Evolutionary conservation across 2,888 invertebrate genomes (phyloP).

Genomic region (Aporophyla nigra): DNA sequence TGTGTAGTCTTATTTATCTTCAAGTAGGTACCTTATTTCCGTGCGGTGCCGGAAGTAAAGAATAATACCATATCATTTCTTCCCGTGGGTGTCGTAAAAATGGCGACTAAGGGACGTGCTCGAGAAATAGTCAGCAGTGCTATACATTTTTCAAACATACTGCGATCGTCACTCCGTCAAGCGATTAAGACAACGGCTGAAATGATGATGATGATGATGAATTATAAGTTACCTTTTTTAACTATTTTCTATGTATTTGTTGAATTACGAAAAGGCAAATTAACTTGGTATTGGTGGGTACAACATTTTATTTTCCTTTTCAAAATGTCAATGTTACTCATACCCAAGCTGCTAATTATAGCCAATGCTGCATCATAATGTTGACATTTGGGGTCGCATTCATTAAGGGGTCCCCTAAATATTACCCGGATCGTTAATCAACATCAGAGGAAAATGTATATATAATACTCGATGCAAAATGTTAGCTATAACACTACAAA

Average conservation of each 20-base stretch:
- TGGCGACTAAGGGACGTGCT: too few species aligned
- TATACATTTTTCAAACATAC: too few species aligned
- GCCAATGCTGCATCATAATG: constrained; percentile 8
- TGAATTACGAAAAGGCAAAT: not conserved
- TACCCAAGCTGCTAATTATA: not conserved
- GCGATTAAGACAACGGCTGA: too few species aligned
- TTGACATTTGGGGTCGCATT: constrained; percentile 2
- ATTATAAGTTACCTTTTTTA: too few species aligned
- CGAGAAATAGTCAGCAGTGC: too few species aligned
- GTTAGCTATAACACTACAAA: too few species aligned
- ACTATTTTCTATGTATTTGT: not conserved
- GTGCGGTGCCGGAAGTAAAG: too few species aligned
- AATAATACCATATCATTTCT: too few species aligned
- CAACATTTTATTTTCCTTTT: not conserved
- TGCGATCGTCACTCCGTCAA: too few species aligned
- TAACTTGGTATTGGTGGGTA: not conserved
- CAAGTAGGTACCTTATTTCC: not conserved
- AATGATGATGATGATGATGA: too few species aligned
- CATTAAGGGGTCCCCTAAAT: constrained; percentile 8
- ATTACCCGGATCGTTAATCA: constrained; percentile 27
- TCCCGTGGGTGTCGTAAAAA: too few species aligned
- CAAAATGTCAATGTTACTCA: not conserved
- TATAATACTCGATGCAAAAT: constrained; percentile 1
- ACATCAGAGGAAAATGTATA: not conserved
- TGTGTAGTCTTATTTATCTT: not conserved